A percentile compares a stretch with the other conserved stretches of the same genome.
These are phyloP conservation scores for Chrysolina haemoptera DNA, from an alignment of 2,888 invertebrate genomes.

Conservation along the genomic window DNA sequence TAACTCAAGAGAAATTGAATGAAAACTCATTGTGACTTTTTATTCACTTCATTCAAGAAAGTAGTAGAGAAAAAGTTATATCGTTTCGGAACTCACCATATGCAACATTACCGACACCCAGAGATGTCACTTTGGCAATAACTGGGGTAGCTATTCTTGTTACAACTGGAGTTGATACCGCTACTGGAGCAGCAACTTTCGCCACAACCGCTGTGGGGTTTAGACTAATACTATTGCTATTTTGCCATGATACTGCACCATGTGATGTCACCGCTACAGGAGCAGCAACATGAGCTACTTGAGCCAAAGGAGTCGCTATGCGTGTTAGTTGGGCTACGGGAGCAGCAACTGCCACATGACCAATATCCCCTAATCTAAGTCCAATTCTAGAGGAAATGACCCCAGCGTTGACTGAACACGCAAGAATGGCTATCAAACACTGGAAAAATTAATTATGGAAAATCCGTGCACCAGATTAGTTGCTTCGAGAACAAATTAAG, in stretches of 20 bases:
- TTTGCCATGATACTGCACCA: slow-evolving; percentile 56
- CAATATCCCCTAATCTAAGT: neutral
- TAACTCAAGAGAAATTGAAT: no score
- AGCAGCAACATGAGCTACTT: slow-evolving; percentile 6
- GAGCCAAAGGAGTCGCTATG: slow-evolving; percentile 15
- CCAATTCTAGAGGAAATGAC: slow-evolving; percentile 23
- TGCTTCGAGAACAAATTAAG: no score
- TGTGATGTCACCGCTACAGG: slow-evolving; percentile 47
- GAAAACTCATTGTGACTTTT: no score
- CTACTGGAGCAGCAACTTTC: slow-evolving; percentile 43
- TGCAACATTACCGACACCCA: slow-evolving; percentile 1
- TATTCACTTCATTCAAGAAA: neutral
- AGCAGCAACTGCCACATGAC: slow-evolving; percentile 5
- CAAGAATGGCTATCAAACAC: slow-evolving; percentile 21
- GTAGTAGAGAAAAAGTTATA: neutral
- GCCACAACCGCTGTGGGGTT: slow-evolving; percentile 58
- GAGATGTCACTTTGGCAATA: neutral
- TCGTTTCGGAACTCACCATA: neutral
- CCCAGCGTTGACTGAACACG: slow-evolving; percentile 19
- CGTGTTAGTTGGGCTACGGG: slow-evolving; percentile 16
- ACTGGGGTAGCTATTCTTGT: slow-evolving; percentile 37
- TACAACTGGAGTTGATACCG: slow-evolving; percentile 39
- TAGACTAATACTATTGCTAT: slow-evolving; percentile 55
- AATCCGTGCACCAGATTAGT: neutral
- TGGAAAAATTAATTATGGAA: neutral